Percentiles rank a stretch among this genome's conserved stretches.
Conservation (phyloP, 2,888 invertebrate genomes). For the Ectropis crepuscularia region DNA sequence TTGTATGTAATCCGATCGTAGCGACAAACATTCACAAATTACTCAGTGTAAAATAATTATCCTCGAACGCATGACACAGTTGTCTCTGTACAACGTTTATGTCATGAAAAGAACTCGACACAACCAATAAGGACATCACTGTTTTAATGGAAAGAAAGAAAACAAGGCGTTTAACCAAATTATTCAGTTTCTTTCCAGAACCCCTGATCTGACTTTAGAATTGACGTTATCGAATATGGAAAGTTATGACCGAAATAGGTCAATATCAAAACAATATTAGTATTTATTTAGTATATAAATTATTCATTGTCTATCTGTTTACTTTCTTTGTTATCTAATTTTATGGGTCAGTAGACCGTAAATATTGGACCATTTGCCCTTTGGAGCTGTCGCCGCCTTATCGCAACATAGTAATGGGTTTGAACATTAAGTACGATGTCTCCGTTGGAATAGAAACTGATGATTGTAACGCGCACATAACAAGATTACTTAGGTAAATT, state of each 20-base stretch:
- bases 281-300: constrained; percentile 70
- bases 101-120: neutral
- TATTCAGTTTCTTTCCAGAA: constrained; percentile 30
- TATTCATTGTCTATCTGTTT: constrained; percentile 73
- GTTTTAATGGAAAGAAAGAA: constrained; percentile 13
- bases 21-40: too few species aligned
- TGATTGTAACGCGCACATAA: too few species aligned
- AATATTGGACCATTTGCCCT: constrained; percentile 62
- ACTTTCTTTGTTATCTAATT: constrained; percentile 75
- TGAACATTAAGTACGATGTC: constrained; percentile 15
- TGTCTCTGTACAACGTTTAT: neutral
- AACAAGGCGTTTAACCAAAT: neutral
- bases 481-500: too few species aligned
- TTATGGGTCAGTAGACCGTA: constrained; percentile 73
- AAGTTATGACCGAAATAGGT: constrained; percentile 62
- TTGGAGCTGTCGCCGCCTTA: constrained; percentile 55
- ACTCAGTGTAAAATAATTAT: too few species aligned
- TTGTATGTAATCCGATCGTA: neutral
- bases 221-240: constrained; percentile 48
- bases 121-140: neutral
- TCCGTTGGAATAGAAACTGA: constrained; percentile 7
- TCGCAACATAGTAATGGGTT: constrained; percentile 35
- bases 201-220: constrained; percentile 39
- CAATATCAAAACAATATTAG: constrained; percentile 74
- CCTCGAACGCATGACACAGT: too few species aligned